Base-by-base conservation (phyloP, 2,797 vertebrate species). In the Sphaeramia orbicularis region DNA sequence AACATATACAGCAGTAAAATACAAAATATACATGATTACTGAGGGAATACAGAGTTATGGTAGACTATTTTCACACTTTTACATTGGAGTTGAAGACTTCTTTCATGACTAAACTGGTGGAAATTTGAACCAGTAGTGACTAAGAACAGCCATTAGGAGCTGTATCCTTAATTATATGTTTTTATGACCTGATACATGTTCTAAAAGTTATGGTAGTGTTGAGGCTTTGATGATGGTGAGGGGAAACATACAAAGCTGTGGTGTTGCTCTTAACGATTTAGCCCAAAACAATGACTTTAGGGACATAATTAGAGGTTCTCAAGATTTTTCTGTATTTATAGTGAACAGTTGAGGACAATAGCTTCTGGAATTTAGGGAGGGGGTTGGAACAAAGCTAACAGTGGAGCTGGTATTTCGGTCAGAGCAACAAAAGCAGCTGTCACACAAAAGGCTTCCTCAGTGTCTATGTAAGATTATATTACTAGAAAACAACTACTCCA, bases 341-440 rank as follows among this genome's bases (percentile, higher is more conserved):
- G 11, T 7, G 51, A 51, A 50, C 16, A 52, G 13, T 30, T 21
- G 15, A 37, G 44, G 44, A 77, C 83, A 85, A 74, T 83, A 54
- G 54, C 49, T 75, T 35, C 14, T 76, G 91, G 90, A 91, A 93
- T 94, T 89, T 64, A 71, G 72, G 83, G 84, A 85, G 79, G 78
- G 83, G 80, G 76, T 48, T 52, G 61, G 74, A 80, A 67, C 71
- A 78, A 53, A 86, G 81, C 78, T 69, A 84, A 82, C 73, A 87
- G 68, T 48, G 54, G 71, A 79, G 82, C 48, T 90, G 90, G 80
- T 86, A 84, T 91, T 91, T 85, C 86, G 59, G 84, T 89, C 85
- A 85, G 37, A 70, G 71, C 49, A 65, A 92, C 90, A 92, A 92
- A 91, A 90, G 85, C 53, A 70, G 44, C 67, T 71, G 58, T 56